A percentile compares a stretch with the other conserved stretches of the same genome.
phyloP scores from a whole-genome alignment of 2,888 invertebrate species.

The Heteropelma amictum region DNA sequence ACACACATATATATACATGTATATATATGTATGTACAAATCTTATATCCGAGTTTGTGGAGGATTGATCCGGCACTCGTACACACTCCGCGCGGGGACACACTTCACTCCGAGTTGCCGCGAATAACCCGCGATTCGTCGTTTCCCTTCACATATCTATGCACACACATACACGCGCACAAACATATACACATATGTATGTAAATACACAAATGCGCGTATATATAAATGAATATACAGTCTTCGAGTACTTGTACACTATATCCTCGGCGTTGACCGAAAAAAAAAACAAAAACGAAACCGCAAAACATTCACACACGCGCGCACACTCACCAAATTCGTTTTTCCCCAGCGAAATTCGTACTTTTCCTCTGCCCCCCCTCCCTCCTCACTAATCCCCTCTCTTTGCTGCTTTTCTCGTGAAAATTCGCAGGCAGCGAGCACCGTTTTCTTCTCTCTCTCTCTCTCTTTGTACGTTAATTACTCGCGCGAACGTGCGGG shows the following conservation, averaged over 20 bases:
- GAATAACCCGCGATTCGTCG: conserved; percentile 25
- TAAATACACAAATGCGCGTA: neutral
- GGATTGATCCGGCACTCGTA: conserved; percentile 51
- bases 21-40: neutral
- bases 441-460: too few relatives aligned
- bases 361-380: too few relatives aligned
- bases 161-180: neutral
- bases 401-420: neutral
- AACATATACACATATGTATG: neutral
- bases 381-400: too few relatives aligned
- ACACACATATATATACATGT: neutral
- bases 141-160: conserved; percentile 1
- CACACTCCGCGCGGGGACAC: conserved; percentile 44
- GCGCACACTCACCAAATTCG: conserved; percentile 14
- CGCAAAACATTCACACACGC: conserved; percentile 18
- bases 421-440: too few relatives aligned
- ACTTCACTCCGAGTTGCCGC: conserved; percentile 48
- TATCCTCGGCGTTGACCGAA: neutral
- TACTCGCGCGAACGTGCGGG: neutral
- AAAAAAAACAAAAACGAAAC: neutral
- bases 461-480: neutral
- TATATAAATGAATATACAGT: conserved; percentile 10
- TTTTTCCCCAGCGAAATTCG: neutral
- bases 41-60: conserved; percentile 50
- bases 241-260: conserved; percentile 39